Evolutionary conservation across 2,888 invertebrate genomes (phyloP).

Genomic region (Adelphocoris suturalis): DNA sequence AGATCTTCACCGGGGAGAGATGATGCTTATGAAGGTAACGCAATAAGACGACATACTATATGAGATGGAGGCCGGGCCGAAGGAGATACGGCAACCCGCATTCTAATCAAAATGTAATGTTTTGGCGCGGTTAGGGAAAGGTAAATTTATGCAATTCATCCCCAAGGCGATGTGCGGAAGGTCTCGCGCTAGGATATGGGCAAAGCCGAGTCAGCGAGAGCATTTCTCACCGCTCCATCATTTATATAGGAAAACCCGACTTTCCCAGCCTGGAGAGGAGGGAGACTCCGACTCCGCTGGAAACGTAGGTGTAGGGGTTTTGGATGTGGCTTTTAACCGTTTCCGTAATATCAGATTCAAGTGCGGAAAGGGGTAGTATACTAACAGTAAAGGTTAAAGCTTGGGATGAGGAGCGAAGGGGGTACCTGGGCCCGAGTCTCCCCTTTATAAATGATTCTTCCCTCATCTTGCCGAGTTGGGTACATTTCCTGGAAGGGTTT

Average conservation of each 20-base stretch:
- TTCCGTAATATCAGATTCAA: constrained; percentile 67
- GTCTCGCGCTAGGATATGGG: constrained; percentile 3
- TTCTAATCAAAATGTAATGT: constrained; percentile 66
- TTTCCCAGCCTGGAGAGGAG: neutral
- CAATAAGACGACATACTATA: constrained; percentile 45
- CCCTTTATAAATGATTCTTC: constrained; percentile 69
- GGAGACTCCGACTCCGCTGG: neutral
- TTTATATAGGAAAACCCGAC: constrained; percentile 42
- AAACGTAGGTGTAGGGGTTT: constrained; percentile 40
- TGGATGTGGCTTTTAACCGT: constrained; percentile 69
- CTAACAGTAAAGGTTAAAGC: constrained; percentile 46
- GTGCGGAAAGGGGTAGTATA: constrained; percentile 38
- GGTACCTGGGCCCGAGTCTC: constrained; percentile 28
- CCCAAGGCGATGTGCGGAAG: constrained; percentile 16
- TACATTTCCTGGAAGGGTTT: constrained; percentile 46
- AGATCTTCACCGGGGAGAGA: neutral
- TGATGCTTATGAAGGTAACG: constrained; percentile 34
- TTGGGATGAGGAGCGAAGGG: constrained; percentile 4
- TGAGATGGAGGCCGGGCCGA: constrained; percentile 14
- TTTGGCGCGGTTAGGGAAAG: constrained; percentile 55
- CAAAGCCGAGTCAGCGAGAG: constrained; percentile 11
- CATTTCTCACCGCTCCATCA: constrained; percentile 66
- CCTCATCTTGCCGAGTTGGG: constrained; percentile 2
- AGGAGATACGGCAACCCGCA: constrained; percentile 1
- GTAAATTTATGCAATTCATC: constrained; percentile 69